phyloP scores from a whole-genome alignment of 2,113 vertebrate genomes.

The Paracyprichromis sp. region DNA sequence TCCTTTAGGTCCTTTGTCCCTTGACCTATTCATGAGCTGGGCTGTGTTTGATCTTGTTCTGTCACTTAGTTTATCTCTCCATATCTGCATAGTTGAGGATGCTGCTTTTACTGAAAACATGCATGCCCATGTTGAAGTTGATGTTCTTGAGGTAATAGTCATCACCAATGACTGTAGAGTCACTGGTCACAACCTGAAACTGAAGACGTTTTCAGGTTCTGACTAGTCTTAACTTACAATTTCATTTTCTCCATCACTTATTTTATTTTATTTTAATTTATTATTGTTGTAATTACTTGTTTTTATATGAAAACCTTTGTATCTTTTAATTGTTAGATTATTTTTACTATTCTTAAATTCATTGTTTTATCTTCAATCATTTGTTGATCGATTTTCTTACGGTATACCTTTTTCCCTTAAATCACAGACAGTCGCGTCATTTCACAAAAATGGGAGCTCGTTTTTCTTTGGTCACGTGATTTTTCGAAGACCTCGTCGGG shows the following conservation, averaged over 20 bases:
- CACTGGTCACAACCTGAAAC: neutral
- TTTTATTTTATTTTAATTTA: neutral
- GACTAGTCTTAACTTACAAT: neutral
- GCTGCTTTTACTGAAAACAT: neutral
- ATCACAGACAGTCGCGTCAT: neutral
- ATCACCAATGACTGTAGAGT: neutral
- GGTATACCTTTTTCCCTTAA: neutral
- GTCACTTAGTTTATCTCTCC: neutral
- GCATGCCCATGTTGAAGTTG: neutral
- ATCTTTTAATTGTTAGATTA: neutral
- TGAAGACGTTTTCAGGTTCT: neutral
- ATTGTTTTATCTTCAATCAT: neutral
- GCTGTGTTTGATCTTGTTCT: neutral
- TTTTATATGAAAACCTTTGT: neutral
- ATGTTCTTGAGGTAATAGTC: neutral
- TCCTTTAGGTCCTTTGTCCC: neutral
- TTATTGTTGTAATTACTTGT: neutral
- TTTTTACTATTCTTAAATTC: neutral
- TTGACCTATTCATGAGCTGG: neutral
- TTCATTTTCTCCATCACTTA: neutral
- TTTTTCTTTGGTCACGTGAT: neutral
- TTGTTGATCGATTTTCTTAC: neutral
- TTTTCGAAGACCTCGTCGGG: fast-evolving
- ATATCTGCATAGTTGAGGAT: neutral
- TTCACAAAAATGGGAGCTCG: fast-evolving